Evolutionary conservation across 2,888 invertebrate genomes (phyloP).

Genomic region (Lasioglossum vierecki): DNA sequence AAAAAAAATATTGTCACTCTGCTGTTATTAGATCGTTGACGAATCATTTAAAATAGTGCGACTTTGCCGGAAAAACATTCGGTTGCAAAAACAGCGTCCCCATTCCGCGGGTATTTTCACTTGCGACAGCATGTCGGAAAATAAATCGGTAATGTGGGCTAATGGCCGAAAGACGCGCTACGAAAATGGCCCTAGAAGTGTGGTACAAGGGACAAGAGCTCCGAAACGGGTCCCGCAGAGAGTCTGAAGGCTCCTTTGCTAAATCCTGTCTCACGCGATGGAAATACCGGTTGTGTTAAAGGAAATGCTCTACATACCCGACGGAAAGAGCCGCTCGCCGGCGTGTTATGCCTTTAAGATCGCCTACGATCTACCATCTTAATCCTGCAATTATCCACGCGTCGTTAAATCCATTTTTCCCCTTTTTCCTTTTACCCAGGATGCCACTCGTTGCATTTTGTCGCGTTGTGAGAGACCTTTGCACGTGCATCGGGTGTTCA

Average conservation of each 20-base stretch:
- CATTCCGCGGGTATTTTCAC: slow-evolving; percentile 29
- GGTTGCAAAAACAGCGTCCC: background rate
- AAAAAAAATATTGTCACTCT: background rate
- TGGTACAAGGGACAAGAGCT: background rate
- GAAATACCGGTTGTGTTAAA: slow-evolving; percentile 47
- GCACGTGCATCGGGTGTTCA: background rate
- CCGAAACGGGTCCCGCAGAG: background rate
- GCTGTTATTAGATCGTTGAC: background rate
- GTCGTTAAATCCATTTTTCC: slow-evolving; percentile 19
- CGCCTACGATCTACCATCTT: slow-evolving; percentile 3
- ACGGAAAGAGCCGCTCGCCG: slow-evolving; percentile 8
- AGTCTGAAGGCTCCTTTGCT: slow-evolving; percentile 22
- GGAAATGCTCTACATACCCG: slow-evolving; percentile 49
- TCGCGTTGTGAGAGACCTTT: background rate
- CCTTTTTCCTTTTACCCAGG: background rate
- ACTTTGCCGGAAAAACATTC: background rate
- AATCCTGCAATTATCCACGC: slow-evolving; percentile 36
- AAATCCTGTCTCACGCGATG: slow-evolving; percentile 22
- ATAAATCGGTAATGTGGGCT: slow-evolving; percentile 71
- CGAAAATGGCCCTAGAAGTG: slow-evolving; percentile 58
- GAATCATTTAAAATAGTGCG: background rate
- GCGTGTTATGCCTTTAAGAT: slow-evolving; percentile 11
- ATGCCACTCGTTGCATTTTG: background rate
- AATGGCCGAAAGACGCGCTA: slow-evolving; percentile 68
- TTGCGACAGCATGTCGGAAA: slow-evolving; percentile 41